A percentile compares a stretch with the other conserved stretches of the same genome.
Evolutionary conservation across 2,888 invertebrate genomes (phyloP).

Genomic region (Xylophagus ater): DNA sequence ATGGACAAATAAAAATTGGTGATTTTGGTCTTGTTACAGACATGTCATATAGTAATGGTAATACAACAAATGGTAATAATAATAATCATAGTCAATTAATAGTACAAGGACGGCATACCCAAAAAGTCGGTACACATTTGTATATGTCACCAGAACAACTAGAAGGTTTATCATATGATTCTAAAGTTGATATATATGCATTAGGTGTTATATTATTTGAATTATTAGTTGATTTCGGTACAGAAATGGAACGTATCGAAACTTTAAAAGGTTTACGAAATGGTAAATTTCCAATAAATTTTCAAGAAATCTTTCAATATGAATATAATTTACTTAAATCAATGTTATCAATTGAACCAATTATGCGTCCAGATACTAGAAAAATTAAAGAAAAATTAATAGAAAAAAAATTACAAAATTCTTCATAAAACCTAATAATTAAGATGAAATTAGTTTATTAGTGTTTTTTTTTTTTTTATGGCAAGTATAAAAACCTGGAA

Average conservation of each 20-base stretch:
- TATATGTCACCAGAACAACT: conserved; percentile 98
- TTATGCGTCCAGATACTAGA: conserved; percentile 60
- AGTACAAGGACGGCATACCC: conserved; percentile 42
- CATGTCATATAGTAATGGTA: conserved; percentile 49
- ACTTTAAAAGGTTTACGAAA: conserved; percentile 54
- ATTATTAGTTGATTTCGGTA: conserved; percentile 76
- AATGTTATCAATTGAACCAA: conserved; percentile 67
- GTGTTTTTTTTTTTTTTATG: too few relatives aligned
- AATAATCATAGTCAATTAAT: conserved; percentile 7
- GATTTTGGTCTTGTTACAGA: conserved; percentile 97
- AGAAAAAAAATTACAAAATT: too few relatives aligned
- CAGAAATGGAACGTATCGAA: conserved; percentile 78
- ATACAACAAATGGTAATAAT: conserved; percentile 27
- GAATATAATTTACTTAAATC: conserved; percentile 60
- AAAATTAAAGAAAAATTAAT: conserved; percentile 43
- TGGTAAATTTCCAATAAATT: conserved; percentile 57
- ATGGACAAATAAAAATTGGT: conserved; percentile 87
- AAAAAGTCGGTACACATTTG: conserved; percentile 71
- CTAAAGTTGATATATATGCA: conserved; percentile 92
- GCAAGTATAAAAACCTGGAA: too few relatives aligned
- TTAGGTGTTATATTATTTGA: conserved; percentile 91
- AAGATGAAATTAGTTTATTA: too few relatives aligned
- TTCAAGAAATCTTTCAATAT: conserved; percentile 49
- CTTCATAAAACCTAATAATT: too few relatives aligned
- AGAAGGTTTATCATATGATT: conserved; percentile 61